These are phyloP conservation scores for Euplexia lucipara DNA, from an alignment of 2,888 invertebrate species.

Conservation along the genomic window DNA sequence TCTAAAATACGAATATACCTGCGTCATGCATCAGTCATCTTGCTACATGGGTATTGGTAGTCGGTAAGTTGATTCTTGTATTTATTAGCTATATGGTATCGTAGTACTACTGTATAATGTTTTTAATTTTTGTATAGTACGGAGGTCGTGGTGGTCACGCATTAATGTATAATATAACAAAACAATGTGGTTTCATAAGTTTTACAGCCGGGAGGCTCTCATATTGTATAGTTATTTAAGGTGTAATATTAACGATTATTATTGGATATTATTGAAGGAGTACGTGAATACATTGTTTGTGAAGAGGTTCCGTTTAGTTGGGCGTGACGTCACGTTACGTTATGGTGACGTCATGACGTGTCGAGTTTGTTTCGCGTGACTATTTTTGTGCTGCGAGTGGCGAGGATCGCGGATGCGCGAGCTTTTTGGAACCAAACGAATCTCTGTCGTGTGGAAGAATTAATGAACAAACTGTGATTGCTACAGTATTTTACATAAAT, in stretches of 20 bases:
- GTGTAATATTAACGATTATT: slow-evolving; percentile 81
- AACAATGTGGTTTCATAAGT: slow-evolving; percentile 79
- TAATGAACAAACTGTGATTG: slow-evolving; percentile 53
- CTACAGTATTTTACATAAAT: slow-evolving; percentile 45
- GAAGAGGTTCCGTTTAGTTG: slow-evolving; percentile 58
- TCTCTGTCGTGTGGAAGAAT: slow-evolving; percentile 35
- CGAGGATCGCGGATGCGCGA: slow-evolving; percentile 50
- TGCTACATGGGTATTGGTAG: slow-evolving; percentile 84
- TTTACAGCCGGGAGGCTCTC: slow-evolving; percentile 79
- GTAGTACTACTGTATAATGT: slow-evolving; percentile 89
- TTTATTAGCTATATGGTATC: slow-evolving; percentile 87
- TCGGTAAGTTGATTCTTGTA: slow-evolving; percentile 88
- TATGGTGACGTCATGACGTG: slow-evolving; percentile 26
- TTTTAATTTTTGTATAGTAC: slow-evolving; percentile 91
- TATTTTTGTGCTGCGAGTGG: slow-evolving; percentile 35
- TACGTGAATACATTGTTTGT: slow-evolving; percentile 63
- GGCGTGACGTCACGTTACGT: slow-evolving; percentile 25
- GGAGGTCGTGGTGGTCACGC: slow-evolving; percentile 77
- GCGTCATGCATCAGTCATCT: slow-evolving; percentile 79
- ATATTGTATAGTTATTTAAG: slow-evolving; percentile 88
- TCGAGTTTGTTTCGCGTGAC: slow-evolving; percentile 42
- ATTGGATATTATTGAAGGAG: slow-evolving; percentile 69
- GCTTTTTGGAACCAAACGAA: slow-evolving; percentile 38
- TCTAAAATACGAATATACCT: slow-evolving; percentile 87
- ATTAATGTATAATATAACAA: slow-evolving; percentile 86